A percentile compares a stretch with the other conserved stretches of the same genome.
These are phyloP conservation scores for Psilanteris sp. DNA, from an alignment of 1,140 invertebrate species.

Conservation along the genomic window DNA sequence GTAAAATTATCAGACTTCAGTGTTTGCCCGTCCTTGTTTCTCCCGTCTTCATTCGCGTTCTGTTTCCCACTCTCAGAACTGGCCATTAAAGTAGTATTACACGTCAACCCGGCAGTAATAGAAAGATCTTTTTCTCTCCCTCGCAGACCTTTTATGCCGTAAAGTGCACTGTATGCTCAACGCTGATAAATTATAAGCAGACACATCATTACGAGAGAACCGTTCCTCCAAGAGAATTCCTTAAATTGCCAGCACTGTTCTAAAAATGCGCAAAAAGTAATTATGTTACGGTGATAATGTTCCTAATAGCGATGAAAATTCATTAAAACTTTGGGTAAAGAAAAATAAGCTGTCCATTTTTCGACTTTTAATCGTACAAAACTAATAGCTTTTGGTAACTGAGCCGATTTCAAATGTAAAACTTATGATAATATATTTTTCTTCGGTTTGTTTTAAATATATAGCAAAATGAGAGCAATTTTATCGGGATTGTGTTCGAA, in stretches of 20 bases:
- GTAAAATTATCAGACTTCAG: slow-evolving; percentile 35
- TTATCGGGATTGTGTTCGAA: slow-evolving; percentile 13
- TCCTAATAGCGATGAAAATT: slow-evolving; percentile 28
- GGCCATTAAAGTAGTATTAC: slow-evolving; percentile 59
- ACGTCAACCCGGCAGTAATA: slow-evolving; percentile 57
- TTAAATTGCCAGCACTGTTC: slow-evolving; percentile 33
- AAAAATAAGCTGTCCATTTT: slow-evolving; percentile 3
- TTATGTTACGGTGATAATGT: slow-evolving; percentile 31
- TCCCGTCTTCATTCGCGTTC: no score
- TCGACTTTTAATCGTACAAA: no score
- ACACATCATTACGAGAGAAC: slow-evolving; percentile 50
- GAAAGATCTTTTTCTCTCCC: slow-evolving; percentile 58
- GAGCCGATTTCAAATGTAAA: neutral
- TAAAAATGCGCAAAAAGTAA: slow-evolving; percentile 52
- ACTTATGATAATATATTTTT: slow-evolving; percentile 1
- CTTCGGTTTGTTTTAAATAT: no score
- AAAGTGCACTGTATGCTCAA: slow-evolving; percentile 47
- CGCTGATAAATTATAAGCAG: slow-evolving; percentile 61
- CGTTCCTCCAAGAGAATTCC: slow-evolving; percentile 46
- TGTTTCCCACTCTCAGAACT: no score
- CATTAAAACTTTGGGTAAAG: slow-evolving; percentile 16
- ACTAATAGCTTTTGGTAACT: slow-evolving; percentile 2
- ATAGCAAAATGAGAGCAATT: no score
- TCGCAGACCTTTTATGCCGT: slow-evolving; percentile 28
- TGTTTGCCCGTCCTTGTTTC: slow-evolving; percentile 2